phyloP scores from a whole-genome alignment of 2,888 invertebrate species.

The Thereva nobilitata region DNA sequence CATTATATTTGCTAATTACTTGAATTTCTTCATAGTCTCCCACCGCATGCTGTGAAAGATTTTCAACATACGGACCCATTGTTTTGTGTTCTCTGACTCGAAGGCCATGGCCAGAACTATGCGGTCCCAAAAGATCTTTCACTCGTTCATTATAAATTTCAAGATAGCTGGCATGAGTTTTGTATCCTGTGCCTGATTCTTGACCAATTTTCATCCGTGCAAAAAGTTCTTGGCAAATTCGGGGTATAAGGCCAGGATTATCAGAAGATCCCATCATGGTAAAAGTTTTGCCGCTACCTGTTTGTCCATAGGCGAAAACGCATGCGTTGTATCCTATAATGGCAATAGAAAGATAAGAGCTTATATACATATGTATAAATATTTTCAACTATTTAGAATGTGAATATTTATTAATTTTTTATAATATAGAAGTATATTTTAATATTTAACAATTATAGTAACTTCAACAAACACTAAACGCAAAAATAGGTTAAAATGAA shows the following conservation, averaged over 20 bases:
- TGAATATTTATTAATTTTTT: no score
- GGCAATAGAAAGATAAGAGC: neutral
- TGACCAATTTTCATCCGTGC: conserved; percentile 79
- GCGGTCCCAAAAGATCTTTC: conserved; percentile 68
- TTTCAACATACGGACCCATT: conserved; percentile 83
- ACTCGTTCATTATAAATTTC: conserved; percentile 87
- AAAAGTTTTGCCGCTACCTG: conserved; percentile 88
- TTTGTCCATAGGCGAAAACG: conserved; percentile 90
- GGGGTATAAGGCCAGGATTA: conserved; percentile 80
- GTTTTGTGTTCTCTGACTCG: conserved; percentile 80
- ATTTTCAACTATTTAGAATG: no score
- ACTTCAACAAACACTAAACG: no score
- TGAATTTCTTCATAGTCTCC: conserved; percentile 86
- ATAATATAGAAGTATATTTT: no score
- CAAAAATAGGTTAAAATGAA: no score
- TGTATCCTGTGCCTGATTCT: conserved; percentile 79
- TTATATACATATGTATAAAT: no score
- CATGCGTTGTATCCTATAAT: conserved; percentile 75
- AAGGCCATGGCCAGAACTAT: conserved; percentile 68
- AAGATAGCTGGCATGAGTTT: conserved; percentile 83
- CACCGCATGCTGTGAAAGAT: conserved; percentile 81
- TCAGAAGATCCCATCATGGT: conserved; percentile 88
- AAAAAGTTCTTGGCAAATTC: conserved; percentile 83
- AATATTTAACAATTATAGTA: no score
- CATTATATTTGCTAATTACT: conserved; percentile 57